Conservation (phyloP, 1,140 invertebrate genomes). For the Drosophila orosa region DNA sequence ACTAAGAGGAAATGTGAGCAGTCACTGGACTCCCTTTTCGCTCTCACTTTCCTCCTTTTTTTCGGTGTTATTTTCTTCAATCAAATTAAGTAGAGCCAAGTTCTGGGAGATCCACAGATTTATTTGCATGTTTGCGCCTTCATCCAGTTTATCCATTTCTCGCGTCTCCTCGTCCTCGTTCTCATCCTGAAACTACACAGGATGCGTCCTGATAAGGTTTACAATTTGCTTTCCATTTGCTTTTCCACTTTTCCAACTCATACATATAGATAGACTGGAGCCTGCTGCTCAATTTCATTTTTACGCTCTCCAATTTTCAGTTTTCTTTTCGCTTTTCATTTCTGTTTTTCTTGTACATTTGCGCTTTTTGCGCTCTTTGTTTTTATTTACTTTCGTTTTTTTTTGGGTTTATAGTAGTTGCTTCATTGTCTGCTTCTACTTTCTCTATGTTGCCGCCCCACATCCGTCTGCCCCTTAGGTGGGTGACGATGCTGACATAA, state of each 20-base stretch:
- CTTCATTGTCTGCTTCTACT: conserved; percentile 26
- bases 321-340: conserved; percentile 53
- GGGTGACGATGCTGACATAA: conserved; percentile 75
- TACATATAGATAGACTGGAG: conserved; percentile 33
- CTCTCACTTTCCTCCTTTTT: conserved; percentile 2
- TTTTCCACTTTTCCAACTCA: conserved; percentile 20
- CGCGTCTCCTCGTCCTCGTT: conserved; percentile 3
- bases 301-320: conserved; percentile 53
- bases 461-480: conserved; percentile 21
- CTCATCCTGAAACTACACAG: conserved; percentile 25
- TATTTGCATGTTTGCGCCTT: conserved; percentile 48
- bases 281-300: conserved; percentile 78
- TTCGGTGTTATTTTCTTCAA: conserved; percentile 23
- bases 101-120: conserved; percentile 40
- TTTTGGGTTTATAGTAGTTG: conserved; percentile 35
- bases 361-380: conserved; percentile 14
- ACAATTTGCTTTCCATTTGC: conserved; percentile 46
- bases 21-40: background rate
- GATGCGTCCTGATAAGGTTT: conserved; percentile 47
- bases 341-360: conserved; percentile 28
- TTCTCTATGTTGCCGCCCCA: conserved; percentile 2
- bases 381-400: conserved; percentile 44
- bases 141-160: conserved; percentile 31
- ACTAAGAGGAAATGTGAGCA: conserved; percentile 10
- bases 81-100: conserved; percentile 48